Conservation (phyloP, 2,888 invertebrate genomes). For the Leptinotarsa haldemani region DNA sequence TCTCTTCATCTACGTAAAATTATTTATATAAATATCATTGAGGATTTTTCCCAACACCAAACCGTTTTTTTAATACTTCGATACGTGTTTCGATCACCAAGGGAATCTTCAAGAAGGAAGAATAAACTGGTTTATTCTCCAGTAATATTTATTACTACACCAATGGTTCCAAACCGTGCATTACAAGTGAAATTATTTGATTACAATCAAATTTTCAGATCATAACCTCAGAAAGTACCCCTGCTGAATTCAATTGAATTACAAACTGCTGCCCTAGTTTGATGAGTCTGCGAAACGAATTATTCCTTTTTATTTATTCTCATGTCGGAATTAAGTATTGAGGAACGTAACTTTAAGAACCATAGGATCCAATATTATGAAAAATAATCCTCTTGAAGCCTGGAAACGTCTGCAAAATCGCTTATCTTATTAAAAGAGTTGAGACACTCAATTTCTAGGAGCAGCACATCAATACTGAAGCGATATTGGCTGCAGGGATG, state of each 20-base stretch:
- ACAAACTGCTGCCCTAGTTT: neutral
- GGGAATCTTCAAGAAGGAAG: too few species aligned
- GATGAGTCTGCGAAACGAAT: neutral
- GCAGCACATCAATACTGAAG: neutral
- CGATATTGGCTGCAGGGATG: slow-evolving; percentile 1
- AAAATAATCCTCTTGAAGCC: neutral
- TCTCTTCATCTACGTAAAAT: too few species aligned
- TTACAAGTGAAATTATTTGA: too few species aligned
- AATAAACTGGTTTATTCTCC: too few species aligned
- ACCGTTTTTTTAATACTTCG: too few species aligned
- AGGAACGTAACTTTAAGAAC: neutral
- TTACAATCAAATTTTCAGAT: too few species aligned
- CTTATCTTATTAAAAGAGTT: slow-evolving; percentile 13
- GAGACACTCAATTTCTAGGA: slow-evolving; percentile 15
- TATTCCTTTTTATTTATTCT: neutral
- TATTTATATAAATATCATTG: too few species aligned
- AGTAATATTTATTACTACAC: too few species aligned
- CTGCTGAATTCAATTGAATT: neutral
- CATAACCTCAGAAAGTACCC: too few species aligned
- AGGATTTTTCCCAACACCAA: too few species aligned
- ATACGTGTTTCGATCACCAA: too few species aligned
- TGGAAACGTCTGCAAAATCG: slow-evolving; percentile 15
- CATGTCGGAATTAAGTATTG: neutral
- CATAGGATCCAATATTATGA: slow-evolving; percentile 1
- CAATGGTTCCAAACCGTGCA: too few species aligned